Base-by-base conservation (phyloP, 2,797 vertebrate genomes). In the Myripristis murdjan region DNA sequence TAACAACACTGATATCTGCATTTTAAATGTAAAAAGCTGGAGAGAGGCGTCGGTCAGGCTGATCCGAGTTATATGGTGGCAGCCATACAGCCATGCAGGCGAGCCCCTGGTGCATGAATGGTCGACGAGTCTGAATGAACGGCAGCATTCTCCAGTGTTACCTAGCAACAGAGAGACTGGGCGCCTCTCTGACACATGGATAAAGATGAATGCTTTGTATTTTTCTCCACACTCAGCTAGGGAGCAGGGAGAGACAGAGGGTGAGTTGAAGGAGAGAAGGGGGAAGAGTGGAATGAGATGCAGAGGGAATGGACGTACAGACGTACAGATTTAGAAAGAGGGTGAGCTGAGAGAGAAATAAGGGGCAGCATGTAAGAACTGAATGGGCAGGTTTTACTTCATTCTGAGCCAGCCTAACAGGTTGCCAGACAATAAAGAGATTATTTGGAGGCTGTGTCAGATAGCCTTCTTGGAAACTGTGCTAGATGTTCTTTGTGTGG, bases 161-260 rank as follows among this genome's bases (percentile, higher is more conserved):
- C 95, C 95, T 95, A 95, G 95, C 95, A 95, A 95, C 95, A 94
- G 87, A 88, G 88, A 92, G 89, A 92, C 91, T 88, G 84, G 89
- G 92, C 81, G 89, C 87, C 90, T 89, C 90, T 91, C 84, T 87
- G 90, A 91, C 81, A 89, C 87, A 91, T 66, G 69, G 88, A 89
- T 89, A 92, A 90, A 93, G 92, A 93, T 89, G 86, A 88, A 92
- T 92, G 92, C 89, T 91, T 90, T 92, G 79, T 88, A 85, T 91
- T 85, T 92, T 85, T 66, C 76, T 82, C 86, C 81, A 75, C 64
- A 84, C 91, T 91, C 89, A 75, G 88, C 86, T 84, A 83, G 79
- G 64, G 83, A 90, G 83, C 72, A 78, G 73, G 69, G 85, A 70
- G 58, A 81, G 78, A 85, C 83, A 82, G 83, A 82, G 61, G 77